Percentiles rank a stretch among this genome's conserved stretches.
phyloP scores from a whole-genome alignment of 2,888 invertebrate genomes.

The Lepeophtheirus nordmannii region DNA sequence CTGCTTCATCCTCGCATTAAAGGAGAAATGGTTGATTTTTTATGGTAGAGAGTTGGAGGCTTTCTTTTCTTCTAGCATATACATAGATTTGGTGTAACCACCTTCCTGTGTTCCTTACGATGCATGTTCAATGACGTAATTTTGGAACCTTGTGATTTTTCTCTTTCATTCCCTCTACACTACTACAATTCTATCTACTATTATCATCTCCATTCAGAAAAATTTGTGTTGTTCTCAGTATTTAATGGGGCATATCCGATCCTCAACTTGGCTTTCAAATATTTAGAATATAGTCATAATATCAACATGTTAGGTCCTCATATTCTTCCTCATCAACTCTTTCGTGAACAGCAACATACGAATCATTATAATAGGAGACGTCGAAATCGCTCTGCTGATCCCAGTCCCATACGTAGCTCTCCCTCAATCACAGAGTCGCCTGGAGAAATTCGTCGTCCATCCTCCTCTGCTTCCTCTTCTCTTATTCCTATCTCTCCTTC shows the following conservation, averaged over 20 bases:
- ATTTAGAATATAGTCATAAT: too few species aligned
- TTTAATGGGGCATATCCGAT: too few species aligned
- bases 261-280: too few species aligned
- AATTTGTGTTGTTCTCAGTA: too few species aligned
- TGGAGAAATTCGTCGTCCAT: not conserved
- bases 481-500: slow-evolving; percentile 17
- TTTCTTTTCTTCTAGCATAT: too few species aligned
- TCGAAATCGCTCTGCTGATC: slow-evolving; percentile 12
- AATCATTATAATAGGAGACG: not conserved
- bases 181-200: too few species aligned
- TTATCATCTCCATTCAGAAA: too few species aligned
- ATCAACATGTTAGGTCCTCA: not conserved
- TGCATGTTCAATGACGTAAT: slow-evolving; percentile 6
- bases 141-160: slow-evolving; percentile 1
- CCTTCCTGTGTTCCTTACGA: not conserved
- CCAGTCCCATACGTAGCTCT: slow-evolving; percentile 25
- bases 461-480: slow-evolving; percentile 13
- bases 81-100: not conserved
- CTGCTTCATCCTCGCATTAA: too few species aligned
- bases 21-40: too few species aligned
- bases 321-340: not conserved
- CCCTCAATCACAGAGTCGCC: not conserved
- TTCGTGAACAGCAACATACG: not conserved
- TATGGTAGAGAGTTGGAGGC: too few species aligned
- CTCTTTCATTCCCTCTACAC: not conserved